A percentile compares a stretch with the other conserved stretches of the same genome.
Conservation (phyloP, 1,140 invertebrate genomes). For the Drosophila melanica region DNA sequence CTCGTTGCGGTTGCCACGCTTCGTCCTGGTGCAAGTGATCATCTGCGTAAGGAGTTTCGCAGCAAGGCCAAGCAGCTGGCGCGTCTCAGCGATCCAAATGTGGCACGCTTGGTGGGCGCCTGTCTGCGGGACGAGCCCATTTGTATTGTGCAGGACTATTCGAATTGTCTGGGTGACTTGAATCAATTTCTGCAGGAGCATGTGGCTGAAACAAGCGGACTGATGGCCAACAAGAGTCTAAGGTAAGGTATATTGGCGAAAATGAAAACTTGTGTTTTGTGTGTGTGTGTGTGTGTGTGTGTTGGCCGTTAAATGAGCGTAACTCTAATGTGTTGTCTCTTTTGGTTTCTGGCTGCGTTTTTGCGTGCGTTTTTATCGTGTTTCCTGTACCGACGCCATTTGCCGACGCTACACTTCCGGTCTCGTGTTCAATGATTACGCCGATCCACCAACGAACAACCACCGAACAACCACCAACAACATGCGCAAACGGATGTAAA, state of each 20-base stretch:
- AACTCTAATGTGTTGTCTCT: constrained; percentile 50
- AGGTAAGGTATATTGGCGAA: constrained; percentile 52
- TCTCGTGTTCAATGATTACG: constrained; percentile 83
- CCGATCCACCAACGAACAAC: constrained; percentile 59
- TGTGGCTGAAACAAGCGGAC: constrained; percentile 87
- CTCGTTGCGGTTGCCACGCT: constrained; percentile 92
- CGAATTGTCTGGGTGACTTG: constrained; percentile 87
- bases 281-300: constrained; percentile 3
- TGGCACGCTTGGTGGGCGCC: constrained; percentile 91
- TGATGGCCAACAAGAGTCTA: constrained; percentile 69
- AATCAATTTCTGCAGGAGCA: constrained; percentile 92
- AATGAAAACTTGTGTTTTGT: not conserved
- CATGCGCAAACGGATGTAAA: constrained; percentile 80
- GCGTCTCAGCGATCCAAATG: constrained; percentile 90
- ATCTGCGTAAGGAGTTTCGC: constrained; percentile 87
- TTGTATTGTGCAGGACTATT: constrained; percentile 88
- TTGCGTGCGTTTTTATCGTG: constrained; percentile 76
- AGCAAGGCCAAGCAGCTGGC: constrained; percentile 90
- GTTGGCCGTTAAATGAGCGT: constrained; percentile 6
- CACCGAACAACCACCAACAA: constrained; percentile 62
- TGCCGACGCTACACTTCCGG: constrained; percentile 80
- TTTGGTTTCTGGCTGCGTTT: constrained; percentile 28
- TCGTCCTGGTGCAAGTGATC: constrained; percentile 86
- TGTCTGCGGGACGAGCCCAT: constrained; percentile 90
- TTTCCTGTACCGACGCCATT: constrained; percentile 79